phyloP scores from a whole-genome alignment of 2,797 vertebrate genomes.

The Discoglossus pictus region DNA sequence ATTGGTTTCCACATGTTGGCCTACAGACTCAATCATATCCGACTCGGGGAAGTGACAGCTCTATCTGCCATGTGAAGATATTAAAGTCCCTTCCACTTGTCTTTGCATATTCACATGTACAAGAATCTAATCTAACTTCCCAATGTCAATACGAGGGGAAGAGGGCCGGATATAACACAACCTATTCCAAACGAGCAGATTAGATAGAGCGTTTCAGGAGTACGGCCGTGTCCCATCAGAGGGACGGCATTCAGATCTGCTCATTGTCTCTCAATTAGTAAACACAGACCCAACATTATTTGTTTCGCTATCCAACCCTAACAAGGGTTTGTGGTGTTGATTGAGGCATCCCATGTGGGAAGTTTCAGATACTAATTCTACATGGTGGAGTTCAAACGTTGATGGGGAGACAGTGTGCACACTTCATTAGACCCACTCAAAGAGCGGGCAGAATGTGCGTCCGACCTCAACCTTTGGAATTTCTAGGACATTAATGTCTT shows the following conservation, averaged over 20 bases:
- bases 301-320: slow-evolving; percentile 36
- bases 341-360: slow-evolving; percentile 77
- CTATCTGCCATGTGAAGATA: slow-evolving; percentile 23
- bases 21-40: slow-evolving; percentile 44
- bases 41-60: slow-evolving; percentile 56
- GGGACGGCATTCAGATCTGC: background rate
- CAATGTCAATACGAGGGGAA: slow-evolving; percentile 24
- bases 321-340: slow-evolving; percentile 65
- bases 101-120: slow-evolving; percentile 47
- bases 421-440: slow-evolving; percentile 88
- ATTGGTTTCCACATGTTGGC: slow-evolving; percentile 1
- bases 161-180: slow-evolving; percentile 13
- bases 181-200: slow-evolving; percentile 32
- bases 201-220: slow-evolving; percentile 54
- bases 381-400: slow-evolving; percentile 74
- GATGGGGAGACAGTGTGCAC: slow-evolving; percentile 77
- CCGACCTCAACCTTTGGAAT: slow-evolving; percentile 70
- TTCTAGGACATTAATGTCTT: slow-evolving; percentile 77
- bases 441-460: slow-evolving; percentile 80
- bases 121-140: slow-evolving; percentile 40
- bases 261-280: slow-evolving; percentile 41
- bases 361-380: slow-evolving; percentile 75
- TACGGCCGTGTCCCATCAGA: slow-evolving; percentile 38
- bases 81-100: slow-evolving; percentile 13
- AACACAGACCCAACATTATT: slow-evolving; percentile 11